Evolutionary conservation across 2,888 invertebrate genomes (phyloP).

Genomic region (Tethea ocularis): DNA sequence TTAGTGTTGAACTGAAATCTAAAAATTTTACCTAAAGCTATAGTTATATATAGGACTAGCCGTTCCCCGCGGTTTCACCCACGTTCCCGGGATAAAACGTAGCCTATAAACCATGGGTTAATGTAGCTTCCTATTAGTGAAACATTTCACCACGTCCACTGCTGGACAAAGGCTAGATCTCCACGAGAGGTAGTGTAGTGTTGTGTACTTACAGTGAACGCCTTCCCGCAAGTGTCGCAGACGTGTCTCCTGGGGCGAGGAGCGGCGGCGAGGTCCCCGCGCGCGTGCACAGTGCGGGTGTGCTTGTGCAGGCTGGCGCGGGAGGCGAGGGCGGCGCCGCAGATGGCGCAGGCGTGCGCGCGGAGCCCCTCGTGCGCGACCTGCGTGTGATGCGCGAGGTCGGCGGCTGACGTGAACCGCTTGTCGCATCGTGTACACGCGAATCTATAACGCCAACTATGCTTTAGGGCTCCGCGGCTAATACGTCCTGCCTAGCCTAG

Average conservation of each 20-base stretch:
- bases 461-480: too few species aligned
- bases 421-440: conserved; percentile 56
- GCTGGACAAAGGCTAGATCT: too few species aligned
- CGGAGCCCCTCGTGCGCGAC: conserved; percentile 72
- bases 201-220: conserved; percentile 35
- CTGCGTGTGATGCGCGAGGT: conserved; percentile 47
- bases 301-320: conserved; percentile 61
- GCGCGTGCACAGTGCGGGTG: conserved; percentile 50
- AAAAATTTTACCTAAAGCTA: too few species aligned
- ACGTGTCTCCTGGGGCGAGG: conserved; percentile 56
- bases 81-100: too few species aligned
- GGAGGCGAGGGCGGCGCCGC: conserved; percentile 70
- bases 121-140: too few species aligned
- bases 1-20: too few species aligned
- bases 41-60: too few species aligned
- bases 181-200: too few species aligned
- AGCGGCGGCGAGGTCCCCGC: conserved; percentile 26
- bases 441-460: conserved; percentile 44
- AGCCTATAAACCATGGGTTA: too few species aligned
- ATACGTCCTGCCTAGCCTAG: too few species aligned
- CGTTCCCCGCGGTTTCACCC: too few species aligned
- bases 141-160: too few species aligned
- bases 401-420: conserved; percentile 45
- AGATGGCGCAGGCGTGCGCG: conserved; percentile 58
- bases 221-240: conserved; percentile 64